Evolutionary conservation across 2,113 vertebrate species (phyloP).

Genomic region (Malurus alboscapulatus): DNA sequence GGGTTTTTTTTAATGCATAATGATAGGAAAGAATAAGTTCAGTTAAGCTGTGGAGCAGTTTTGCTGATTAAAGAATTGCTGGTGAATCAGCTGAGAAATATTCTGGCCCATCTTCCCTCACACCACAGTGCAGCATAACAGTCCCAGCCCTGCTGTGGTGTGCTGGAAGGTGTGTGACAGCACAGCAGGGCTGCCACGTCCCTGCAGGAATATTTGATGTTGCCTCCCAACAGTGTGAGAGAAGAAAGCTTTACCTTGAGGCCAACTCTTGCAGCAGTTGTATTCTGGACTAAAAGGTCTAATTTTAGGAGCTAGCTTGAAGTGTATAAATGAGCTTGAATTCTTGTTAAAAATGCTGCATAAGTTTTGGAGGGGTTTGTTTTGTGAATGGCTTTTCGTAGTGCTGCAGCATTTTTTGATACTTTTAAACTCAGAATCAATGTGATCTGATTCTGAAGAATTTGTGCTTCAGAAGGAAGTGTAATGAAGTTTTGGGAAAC

Average conservation of each 20-base stretch:
- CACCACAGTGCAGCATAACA: background rate
- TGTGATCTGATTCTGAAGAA: background rate
- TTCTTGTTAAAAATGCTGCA: background rate
- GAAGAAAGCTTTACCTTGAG: background rate
- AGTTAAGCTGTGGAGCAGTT: background rate
- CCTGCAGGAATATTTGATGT: background rate
- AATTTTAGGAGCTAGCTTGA: background rate
- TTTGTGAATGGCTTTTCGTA: background rate
- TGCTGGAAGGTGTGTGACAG: background rate
- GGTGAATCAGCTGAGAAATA: background rate
- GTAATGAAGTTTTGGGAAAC: background rate
- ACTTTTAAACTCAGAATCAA: background rate
- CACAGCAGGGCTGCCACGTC: background rate
- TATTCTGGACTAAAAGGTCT: background rate
- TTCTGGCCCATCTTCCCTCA: background rate
- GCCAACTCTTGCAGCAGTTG: background rate
- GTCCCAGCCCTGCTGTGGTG: background rate
- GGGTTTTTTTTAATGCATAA: background rate
- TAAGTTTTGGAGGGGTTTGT: background rate
- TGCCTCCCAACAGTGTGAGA: background rate
- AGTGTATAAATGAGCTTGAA: background rate
- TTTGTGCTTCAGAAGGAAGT: background rate
- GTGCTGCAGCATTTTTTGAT: background rate
- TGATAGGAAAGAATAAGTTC: background rate
- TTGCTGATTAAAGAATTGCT: background rate